Evolutionary conservation across 2,797 vertebrate species (phyloP), one percentile per base, ranked within the genome.

Genomic region (Poecilia velifera): DNA sequence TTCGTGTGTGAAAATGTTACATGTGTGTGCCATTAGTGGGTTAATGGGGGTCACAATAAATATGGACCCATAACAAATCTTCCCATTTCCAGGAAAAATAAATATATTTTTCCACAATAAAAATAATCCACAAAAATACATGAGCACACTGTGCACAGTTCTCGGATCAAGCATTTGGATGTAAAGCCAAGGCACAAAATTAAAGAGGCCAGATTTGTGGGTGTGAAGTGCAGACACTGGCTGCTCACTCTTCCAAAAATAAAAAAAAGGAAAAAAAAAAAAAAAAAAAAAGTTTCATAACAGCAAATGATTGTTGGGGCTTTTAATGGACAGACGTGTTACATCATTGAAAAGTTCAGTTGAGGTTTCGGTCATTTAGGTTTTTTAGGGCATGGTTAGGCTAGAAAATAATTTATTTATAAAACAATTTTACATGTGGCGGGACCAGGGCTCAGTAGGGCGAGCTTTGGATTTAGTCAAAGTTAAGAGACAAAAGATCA

Each of bases 21-120:
- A 51, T 82, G 57, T 62, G 78, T 79, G 85, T 55, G 34, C 16
- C 16, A 25, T 45, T 46, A 73, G 80, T 76, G 80, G 87, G 91
- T 92, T 91, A 87, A 91, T 51, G 59, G 81, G 86, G 85, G 88
- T 91, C 89, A 87, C 85, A 25, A 84, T 76, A 89, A 85, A 88
- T 86, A 84, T 76, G 86, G 62, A 92, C 86, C 84, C 80, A 77
- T 84, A 90, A 89, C 81, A 84, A 92, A 90, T 90, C 88, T 72
- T 77, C 76, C 86, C 85, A 78, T 86, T 93, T 93, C 89, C 90
- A 93, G 90, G 89, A 94, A 93, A 92, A 91, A 90, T 47, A 87
- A 90, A 91, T 89, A 53, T 88, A 91, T 92, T 95, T 94, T 93
- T 92, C 92, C 92, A 76, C 74, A 92, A 94, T 94, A 93, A 94